A percentile compares a stretch with the other conserved stretches of the same genome.
phyloP scores from a whole-genome alignment of 1,140 invertebrate genomes.

The Tetranychus cinnabarinus region DNA sequence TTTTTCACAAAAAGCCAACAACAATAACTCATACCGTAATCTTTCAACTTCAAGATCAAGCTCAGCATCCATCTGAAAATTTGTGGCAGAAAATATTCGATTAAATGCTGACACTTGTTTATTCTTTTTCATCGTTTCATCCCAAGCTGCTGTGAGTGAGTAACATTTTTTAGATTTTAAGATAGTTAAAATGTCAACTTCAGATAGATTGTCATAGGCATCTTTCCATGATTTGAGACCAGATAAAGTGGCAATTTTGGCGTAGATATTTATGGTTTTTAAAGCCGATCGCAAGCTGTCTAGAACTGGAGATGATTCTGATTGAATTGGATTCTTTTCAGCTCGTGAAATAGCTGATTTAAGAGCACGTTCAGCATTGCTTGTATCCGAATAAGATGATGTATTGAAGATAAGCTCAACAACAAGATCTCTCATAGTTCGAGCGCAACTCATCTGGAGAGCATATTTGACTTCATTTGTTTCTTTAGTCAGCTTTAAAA shows the following conservation, averaged over 20 bases:
- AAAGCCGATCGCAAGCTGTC: neutral
- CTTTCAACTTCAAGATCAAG: conserved; percentile 4
- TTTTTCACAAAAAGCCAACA: conserved; percentile 2
- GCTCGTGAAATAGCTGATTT: neutral
- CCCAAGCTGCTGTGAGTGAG: conserved; percentile 4
- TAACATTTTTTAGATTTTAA: conserved; percentile 4
- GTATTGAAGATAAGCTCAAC: neutral
- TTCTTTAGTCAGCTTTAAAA: conserved; percentile 2
- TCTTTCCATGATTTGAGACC: conserved; percentile 6
- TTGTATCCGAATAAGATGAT: neutral
- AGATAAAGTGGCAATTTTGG: conserved; percentile 5
- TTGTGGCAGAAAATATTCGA: neutral
- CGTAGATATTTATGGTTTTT: conserved; percentile 2
- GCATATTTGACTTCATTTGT: conserved; percentile 5
- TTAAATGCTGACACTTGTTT: neutral
- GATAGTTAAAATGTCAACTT: conserved; percentile 8
- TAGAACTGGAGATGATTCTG: neutral
- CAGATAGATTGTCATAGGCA: conserved; percentile 2
- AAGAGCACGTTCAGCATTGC: conserved; percentile 1
- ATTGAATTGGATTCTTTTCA: neutral
- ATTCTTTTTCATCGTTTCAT: neutral
- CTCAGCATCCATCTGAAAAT: too few relatives aligned
- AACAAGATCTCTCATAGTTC: conserved; percentile 2
- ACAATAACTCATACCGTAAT: conserved; percentile 2
- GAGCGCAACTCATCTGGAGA: conserved; percentile 4